Evolutionary conservation across 2,113 vertebrate species (phyloP), one percentile per base, ranked within the genome.

Genomic region (Epinephelus cyanopodus): DNA sequence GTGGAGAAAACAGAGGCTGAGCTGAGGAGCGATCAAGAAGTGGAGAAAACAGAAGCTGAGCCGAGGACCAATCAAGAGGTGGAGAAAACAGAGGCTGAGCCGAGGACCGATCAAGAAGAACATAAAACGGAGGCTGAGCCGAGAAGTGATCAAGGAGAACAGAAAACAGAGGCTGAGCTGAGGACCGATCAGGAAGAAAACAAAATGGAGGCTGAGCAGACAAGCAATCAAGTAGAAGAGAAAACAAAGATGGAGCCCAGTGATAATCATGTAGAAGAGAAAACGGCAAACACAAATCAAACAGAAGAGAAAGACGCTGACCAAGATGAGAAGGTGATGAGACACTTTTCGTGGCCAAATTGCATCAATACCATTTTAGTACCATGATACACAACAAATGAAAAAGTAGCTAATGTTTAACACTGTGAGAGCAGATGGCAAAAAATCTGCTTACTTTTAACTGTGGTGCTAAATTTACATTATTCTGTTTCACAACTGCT

Each of bases 271-370:
- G 47, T 27, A 14, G 74, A 82, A 8, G 85, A 83, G 56, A 69
- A 74, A 42, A 42, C 9, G 1, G 14, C 2, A 61, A 67, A 17
- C 56, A 27, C 3, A 18, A 6, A 39, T 10, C 71, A 65, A 33
- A 47, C 5, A 6, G 79, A 84, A 29, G 71, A 27, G 13, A 63
- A 58, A 58, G 68, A 89, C 17, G 39, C 7, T 12, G 64, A 56
- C 4, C 61, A 64, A 84, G 83, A 85, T n/a, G 67, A 90, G 17
- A 69, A 91, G 86, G 91, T 87, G 86, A 83, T 64, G 63, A 74
- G 18, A 63, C 57, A 11, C 11, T 45, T 45, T 45, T 45, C 11
- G 42, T 13, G 17, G 19, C 27, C 17, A 25, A 62, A 60, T 48
- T 13, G n/a, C 45, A 50, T 37, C 45, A 4, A 13, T 18, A 12